Conservation (phyloP, 1,140 invertebrate genomes). For the Cydia splendana region DNA sequence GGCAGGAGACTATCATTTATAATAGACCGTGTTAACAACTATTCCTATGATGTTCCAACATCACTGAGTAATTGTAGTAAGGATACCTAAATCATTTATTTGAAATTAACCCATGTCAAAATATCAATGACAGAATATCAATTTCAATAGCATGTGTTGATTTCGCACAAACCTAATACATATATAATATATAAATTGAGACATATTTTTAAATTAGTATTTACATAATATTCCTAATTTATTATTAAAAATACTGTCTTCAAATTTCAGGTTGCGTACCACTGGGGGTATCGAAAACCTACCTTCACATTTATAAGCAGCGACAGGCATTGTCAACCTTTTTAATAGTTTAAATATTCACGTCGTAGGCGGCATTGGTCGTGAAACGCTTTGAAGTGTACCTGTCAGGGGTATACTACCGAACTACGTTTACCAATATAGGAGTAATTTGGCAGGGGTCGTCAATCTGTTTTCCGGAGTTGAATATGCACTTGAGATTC, state of each 20-base stretch:
- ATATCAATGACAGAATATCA: too few relatives aligned
- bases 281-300: neutral
- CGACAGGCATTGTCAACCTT: conserved; percentile 10
- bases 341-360: conserved; percentile 3
- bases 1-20: neutral
- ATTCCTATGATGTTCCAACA: neutral
- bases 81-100: too few relatives aligned
- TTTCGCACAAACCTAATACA: too few relatives aligned
- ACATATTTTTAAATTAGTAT: too few relatives aligned
- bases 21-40: neutral
- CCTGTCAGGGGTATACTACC: conserved; percentile 5
- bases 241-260: neutral
- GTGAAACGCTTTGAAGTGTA: neutral
- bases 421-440: neutral
- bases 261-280: neutral
- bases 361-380: neutral
- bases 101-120: too few relatives aligned
- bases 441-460: neutral
- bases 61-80: too few relatives aligned
- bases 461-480: neutral
- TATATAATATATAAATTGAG: too few relatives aligned
- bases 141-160: too few relatives aligned
- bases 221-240: neutral
- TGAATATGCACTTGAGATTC: too few relatives aligned
- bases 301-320: neutral